Evolutionary conservation across 2,797 vertebrate genomes (phyloP).

Genomic region (Rhinichthys osculus): DNA sequence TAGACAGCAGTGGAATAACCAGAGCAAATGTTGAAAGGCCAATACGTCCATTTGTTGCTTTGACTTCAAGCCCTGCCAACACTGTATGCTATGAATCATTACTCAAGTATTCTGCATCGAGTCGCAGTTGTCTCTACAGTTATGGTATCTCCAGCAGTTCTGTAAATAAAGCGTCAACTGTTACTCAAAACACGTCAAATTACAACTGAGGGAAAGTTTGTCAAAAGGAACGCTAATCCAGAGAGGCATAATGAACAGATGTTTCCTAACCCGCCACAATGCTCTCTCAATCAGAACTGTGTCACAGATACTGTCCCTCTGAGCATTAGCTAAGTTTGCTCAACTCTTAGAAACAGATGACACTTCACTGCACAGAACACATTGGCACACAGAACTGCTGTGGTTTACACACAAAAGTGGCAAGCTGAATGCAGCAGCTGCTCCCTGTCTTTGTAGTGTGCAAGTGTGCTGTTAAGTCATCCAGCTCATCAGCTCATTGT

Average conservation of each 20-base stretch:
- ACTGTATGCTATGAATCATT: constrained; percentile 51
- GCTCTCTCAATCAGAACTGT: not conserved
- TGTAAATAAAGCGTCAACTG: constrained; percentile 49
- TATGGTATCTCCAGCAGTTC: constrained; percentile 34
- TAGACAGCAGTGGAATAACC: constrained; percentile 19
- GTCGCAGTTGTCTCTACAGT: constrained; percentile 54
- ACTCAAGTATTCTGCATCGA: constrained; percentile 51
- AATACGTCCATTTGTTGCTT: constrained; percentile 40
- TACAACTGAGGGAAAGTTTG: constrained; percentile 2
- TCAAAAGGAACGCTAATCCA: not conserved
- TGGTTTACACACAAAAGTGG: constrained; percentile 20
- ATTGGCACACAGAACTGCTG: constrained; percentile 37
- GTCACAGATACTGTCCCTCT: constrained; percentile 2
- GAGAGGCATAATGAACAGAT: not conserved
- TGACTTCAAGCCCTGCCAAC: constrained; percentile 45
- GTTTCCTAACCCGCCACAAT: not conserved
- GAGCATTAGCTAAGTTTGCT: constrained; percentile 6
- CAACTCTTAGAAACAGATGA: constrained; percentile 36
- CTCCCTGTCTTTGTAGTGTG: constrained; percentile 20
- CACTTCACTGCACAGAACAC: constrained; percentile 43
- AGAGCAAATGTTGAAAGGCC: constrained; percentile 38
- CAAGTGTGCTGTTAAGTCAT: not conserved
- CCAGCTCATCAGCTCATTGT: constrained; percentile 8
- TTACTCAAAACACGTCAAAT: constrained; percentile 24
- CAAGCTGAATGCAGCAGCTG: constrained; percentile 46